Evolutionary conservation across 2,888 invertebrate genomes (phyloP).

Genomic region (Frankliniella fusca): DNA sequence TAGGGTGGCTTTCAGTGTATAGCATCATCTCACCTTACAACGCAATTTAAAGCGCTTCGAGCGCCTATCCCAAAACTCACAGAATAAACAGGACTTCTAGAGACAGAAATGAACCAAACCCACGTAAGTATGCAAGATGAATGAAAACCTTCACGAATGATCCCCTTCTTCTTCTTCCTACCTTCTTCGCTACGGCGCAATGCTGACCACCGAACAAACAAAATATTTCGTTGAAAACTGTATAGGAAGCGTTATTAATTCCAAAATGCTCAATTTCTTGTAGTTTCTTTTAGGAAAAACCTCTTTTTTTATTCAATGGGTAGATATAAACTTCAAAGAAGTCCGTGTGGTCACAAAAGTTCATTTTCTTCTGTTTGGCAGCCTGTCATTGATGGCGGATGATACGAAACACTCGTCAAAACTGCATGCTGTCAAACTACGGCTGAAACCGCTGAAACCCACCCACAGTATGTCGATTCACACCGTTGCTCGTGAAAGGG

Average conservation of each 20-base stretch:
- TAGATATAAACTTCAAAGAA: neutral
- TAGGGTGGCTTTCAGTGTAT: too few species aligned
- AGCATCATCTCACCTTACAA: neutral
- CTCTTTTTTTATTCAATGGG: too few species aligned
- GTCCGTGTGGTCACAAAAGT: neutral
- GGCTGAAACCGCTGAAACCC: neutral
- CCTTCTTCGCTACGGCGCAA: neutral
- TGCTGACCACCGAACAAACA: neutral
- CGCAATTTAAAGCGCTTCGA: neutral
- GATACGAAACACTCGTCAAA: neutral
- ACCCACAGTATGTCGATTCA: neutral
- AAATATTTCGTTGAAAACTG: neutral
- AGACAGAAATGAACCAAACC: neutral
- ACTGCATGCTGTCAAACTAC: neutral
- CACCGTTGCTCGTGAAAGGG: too few species aligned
- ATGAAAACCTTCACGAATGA: conserved; percentile 20
- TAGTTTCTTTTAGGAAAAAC: too few species aligned
- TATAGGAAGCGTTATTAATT: neutral
- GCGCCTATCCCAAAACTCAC: conserved; percentile 15
- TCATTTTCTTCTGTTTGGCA: neutral
- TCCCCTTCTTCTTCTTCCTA: neutral
- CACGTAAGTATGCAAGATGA: conserved; percentile 15
- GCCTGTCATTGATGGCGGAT: neutral
- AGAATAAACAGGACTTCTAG: neutral
- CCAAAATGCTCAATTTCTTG: too few species aligned